Evolutionary conservation across 1,140 invertebrate genomes (phyloP).

Genomic region (Drosophila baimaii): DNA sequence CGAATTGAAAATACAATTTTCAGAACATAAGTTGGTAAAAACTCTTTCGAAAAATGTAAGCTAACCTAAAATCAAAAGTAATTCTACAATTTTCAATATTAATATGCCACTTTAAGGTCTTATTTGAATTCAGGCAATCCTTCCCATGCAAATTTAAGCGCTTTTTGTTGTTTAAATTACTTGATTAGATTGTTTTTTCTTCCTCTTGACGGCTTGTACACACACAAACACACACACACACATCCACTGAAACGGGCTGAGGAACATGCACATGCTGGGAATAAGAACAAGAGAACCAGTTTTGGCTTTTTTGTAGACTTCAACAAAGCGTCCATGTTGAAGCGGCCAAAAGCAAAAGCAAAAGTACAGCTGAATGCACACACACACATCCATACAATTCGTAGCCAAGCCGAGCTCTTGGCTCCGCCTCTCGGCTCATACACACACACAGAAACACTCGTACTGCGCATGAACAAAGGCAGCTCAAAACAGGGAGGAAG

Average conservation of each 20-base stretch:
- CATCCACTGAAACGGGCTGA: conserved; percentile 1
- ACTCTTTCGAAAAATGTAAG: too few relatives aligned
- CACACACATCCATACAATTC: conserved; percentile 8
- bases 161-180: conserved; percentile 67
- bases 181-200: conserved; percentile 73
- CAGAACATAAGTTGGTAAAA: neutral
- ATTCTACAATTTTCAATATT: neutral
- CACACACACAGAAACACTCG: conserved; percentile 16
- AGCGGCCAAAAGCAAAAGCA: conserved; percentile 57
- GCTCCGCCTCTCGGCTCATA: conserved; percentile 64
- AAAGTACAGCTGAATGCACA: conserved; percentile 27
- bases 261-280: conserved; percentile 51
- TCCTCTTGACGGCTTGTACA: conserved; percentile 27
- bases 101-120: conserved; percentile 34
- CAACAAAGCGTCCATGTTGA: conserved; percentile 76
- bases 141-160: conserved; percentile 30
- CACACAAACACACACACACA: conserved; percentile 1
- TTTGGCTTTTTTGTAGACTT: conserved; percentile 50
- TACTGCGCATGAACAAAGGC: conserved; percentile 75
- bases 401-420: conserved; percentile 44
- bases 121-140: conserved; percentile 1
- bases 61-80: too few relatives aligned
- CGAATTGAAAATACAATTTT: too few relatives aligned
- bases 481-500: conserved; percentile 49
- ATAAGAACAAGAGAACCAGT: conserved; percentile 76